A percentile compares a stretch with the other conserved stretches of the same genome.
Conservation (phyloP, 37 sponge, comb jelly and placozoan species). For the Eunapius fragilis region DNA sequence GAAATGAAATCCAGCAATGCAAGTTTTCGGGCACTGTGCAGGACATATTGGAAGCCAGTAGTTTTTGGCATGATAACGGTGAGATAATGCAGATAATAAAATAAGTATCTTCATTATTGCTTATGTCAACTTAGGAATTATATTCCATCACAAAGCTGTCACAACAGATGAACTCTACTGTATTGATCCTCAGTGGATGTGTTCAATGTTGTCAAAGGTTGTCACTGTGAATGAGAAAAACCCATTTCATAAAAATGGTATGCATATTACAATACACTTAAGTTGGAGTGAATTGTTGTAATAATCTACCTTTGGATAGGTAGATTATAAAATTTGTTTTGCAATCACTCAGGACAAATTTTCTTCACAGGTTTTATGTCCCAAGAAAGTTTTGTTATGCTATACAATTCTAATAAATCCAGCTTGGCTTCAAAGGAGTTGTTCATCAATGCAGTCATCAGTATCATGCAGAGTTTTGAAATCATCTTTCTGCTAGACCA, state of each 20-base stretch:
- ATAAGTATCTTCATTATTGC: not conserved
- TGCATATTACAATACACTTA: not conserved
- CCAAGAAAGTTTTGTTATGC: conserved; percentile 9
- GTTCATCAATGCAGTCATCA: conserved; percentile 27
- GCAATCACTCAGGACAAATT: no score
- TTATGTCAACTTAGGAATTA: conserved; percentile 43
- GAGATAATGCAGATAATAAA: not conserved
- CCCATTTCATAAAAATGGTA: conserved; percentile 69
- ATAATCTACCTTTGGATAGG: no score
- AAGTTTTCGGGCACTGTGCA: not conserved
- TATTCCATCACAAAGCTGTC: conserved; percentile 70
- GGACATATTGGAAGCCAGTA: conserved; percentile 74
- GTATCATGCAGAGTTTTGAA: conserved; percentile 85
- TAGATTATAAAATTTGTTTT: not conserved
- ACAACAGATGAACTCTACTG: conserved; percentile 74
- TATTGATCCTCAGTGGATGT: conserved; percentile 88
- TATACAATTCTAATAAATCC: conserved; percentile 5
- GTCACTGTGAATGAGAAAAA: conserved; percentile 61
- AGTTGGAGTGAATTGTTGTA: no score
- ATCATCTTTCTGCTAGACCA: conserved; percentile 71
- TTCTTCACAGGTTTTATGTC: conserved; percentile 60
- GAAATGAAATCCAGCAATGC: not conserved
- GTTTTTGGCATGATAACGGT: conserved; percentile 83
- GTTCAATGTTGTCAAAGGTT: conserved; percentile 68
- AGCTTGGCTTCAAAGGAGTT: not conserved